Base-by-base conservation (phyloP, 1,140 invertebrate species). In the Calosoma granatense region DNA sequence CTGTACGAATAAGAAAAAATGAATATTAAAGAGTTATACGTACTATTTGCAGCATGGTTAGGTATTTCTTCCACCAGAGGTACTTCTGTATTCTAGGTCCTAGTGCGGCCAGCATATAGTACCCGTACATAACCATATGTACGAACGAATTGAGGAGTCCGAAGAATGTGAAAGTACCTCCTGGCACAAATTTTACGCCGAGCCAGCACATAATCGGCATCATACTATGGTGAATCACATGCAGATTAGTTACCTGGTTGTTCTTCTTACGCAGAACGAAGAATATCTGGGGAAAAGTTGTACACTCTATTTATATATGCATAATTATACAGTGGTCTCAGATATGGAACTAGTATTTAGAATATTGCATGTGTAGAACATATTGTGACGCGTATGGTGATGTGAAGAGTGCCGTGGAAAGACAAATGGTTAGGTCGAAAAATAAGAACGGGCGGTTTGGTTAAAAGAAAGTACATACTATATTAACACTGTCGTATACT, bases 171-270 rank as follows among this genome's bases (percentile, higher is more conserved):
- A 81, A 84, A 63, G 91, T 88, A 51, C 88, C 88, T 67, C 88
- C 88, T 84, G 63, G 19, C 39, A 62, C 91, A 76, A 92, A 94
- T 71, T 92, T 92, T 26, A 94, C 89, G 30, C 91, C 91, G 71
- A 92, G 92, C 92, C 92, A 94, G 26, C 92, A 90, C 3, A 87
- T 91, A 80, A 94, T 84, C 26, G 92, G 92, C 92, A 96, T 95
- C 65, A 90, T 85, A 55, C 90, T 90, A 73, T 96, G 92, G 74
- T 95, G 92, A 66, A 94, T 93, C 23, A 95, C 90, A 72, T 95
- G 93, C 17, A 95, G 80, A 12, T 85, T 89, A 21, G 89, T 90
- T 41, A 95, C 85, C 69, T 96, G 92, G 68, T 87, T 82, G 67
- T 86, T 87, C 76, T 96, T 96, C 77, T 92, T 92, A 66, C 90